Base-by-base conservation (phyloP, 2,888 invertebrate species). In the Thereva unica region DNA sequence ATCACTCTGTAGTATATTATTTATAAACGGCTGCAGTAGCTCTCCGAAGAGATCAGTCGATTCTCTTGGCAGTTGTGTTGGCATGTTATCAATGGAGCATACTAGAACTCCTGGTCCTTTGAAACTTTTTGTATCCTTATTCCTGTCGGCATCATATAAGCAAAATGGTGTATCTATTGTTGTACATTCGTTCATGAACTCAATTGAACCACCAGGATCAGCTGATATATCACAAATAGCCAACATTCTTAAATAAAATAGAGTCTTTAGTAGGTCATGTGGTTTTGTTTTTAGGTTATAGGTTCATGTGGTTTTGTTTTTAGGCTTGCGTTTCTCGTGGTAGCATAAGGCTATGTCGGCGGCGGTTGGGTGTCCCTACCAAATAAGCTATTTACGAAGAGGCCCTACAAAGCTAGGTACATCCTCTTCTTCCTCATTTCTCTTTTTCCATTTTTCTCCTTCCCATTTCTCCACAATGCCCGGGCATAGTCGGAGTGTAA, bases 21-120 rank as follows among this genome's bases (percentile, higher is more conserved):
- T 83, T 0, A 94, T 87, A 77, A 93, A 95, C 0, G 99, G 98
- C 70, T 88, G 86, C 38, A 99, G 83, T 0, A 97, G 84, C 73
- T 95, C 93, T 0, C 99, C 99, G 79, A 99, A 99, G 81, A 96
- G 94, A 76, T 98, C 97, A 0, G 99, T 99, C 3, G 98, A 90
- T 78, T 99, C 99, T 52, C 93, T 85, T 0, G 99, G 99, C 70
- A 99, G 84, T 79, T 99, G 99, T 0, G 99, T 99, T 0, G 99
- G 99, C 99, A 99, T 99, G 82, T 99, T 99, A 82, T 99, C 99
- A 73, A 99, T 99, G 10, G 97, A 97, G 78, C 99, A 99, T n/a
- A 99, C 97, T 61, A 99, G 82, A 1, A 99, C 97, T 23, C 99
- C 99, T 0, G 95, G 92, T 0, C 97, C 97, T 79, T 92, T 93